Percentiles rank a stretch among this genome's conserved stretches.
These are phyloP conservation scores for Aphyosemion australe DNA, from an alignment of 2,113 vertebrate genomes.

Conservation along the genomic window DNA sequence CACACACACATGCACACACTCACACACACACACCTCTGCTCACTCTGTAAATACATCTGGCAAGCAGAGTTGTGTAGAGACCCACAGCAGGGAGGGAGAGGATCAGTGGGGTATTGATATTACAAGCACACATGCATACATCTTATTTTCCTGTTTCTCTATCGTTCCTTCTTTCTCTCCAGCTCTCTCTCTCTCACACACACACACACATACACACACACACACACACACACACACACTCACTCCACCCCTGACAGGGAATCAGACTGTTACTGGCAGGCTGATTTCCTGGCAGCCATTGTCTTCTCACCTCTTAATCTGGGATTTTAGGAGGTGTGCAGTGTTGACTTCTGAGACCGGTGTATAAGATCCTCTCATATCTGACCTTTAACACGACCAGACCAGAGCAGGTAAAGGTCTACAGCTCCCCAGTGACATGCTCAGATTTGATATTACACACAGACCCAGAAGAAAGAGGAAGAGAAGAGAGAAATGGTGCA, in stretches of 20 bases:
- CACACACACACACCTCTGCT: slow-evolving; percentile 4
- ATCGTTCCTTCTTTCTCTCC: neutral
- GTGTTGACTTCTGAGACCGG: slow-evolving; percentile 59
- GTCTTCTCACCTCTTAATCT: slow-evolving; percentile 58
- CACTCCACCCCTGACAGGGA: slow-evolving; percentile 38
- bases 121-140: slow-evolving; percentile 35
- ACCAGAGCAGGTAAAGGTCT: slow-evolving; percentile 70
- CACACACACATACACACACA: slow-evolving; percentile 32
- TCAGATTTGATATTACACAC: slow-evolving; percentile 39
- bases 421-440: slow-evolving; percentile 58
- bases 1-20: slow-evolving; percentile 39
- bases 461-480: neutral
- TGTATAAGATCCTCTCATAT: slow-evolving; percentile 61
- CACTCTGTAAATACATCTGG: slow-evolving; percentile 56
- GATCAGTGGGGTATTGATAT: slow-evolving; percentile 63
- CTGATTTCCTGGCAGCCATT: slow-evolving; percentile 62
- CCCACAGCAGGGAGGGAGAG: slow-evolving; percentile 42
- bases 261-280: slow-evolving; percentile 58
- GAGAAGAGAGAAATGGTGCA: slow-evolving; percentile 8
- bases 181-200: neutral
- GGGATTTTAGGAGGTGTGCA: slow-evolving; percentile 17
- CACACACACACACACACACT: slow-evolving; percentile 32
- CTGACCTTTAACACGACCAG: slow-evolving; percentile 70
- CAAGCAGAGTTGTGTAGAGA: slow-evolving; percentile 50
- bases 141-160: slow-evolving; percentile 13